Evolutionary conservation across 1,140 invertebrate genomes (phyloP), one percentile per base, ranked within the genome.

Genomic region (Lucilia sericata): DNA sequence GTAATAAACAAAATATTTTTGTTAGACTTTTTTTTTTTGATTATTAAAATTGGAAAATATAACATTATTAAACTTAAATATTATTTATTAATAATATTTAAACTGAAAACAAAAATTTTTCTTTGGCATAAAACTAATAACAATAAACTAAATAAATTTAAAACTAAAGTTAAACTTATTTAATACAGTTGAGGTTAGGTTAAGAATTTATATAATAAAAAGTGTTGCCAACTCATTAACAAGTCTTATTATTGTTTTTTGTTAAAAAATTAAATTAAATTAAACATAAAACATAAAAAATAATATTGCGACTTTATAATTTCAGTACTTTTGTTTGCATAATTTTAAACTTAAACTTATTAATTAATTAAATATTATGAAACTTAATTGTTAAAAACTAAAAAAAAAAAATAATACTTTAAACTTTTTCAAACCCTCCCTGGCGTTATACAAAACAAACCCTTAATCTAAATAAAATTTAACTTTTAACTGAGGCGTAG

Each of bases 401-500:
- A 13, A 51, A 81, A 81, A 51, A 13, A 51, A 81, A 81, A 81
- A 55, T 51, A 81, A 51, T 81, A 81, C 78, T 81, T 81, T 7
- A 25, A 21, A 12, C 70, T 25, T 25, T 74, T 25, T 25, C 10
- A 25, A 12, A 25, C 10, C 70, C 10, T 1, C n/a, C n/a, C 13
- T 13, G n/a, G 82, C 81, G 25, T 2, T 42, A 2, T 42, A 7
- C 5, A 42, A 8, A 42, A 36, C 36, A 36, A 42, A 42, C 42
- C 25, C 25, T 30, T 42, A 85, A 82, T 70, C 75, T 70, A 85
- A 60, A 70, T 85, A 85, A 60, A 85, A 85, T 74, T 83, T 85
- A 78, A 85, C 84, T 51, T 85, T 85, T 13, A 75, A 76, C 9
- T 84, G 84, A 19, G 76, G 76, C 76, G 76, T 80, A 21, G 76